A percentile compares a stretch with the other conserved stretches of the same genome.
Conservation (phyloP, 53 echinoderm and acorn worm genomes). For the Patiria pectinifera region DNA sequence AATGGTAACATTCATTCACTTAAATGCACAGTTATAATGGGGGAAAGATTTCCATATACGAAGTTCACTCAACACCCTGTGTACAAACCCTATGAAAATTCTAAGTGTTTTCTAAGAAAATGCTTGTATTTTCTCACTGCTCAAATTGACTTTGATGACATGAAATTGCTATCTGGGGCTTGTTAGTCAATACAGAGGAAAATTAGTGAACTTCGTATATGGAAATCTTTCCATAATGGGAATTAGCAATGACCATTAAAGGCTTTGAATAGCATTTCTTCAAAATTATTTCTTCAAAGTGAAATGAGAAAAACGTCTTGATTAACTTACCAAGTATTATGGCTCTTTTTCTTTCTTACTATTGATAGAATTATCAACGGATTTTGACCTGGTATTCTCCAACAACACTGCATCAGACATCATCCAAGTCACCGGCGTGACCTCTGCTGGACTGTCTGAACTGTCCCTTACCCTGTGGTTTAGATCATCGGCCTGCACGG, state of each 20-base stretch:
- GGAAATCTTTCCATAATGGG: no score
- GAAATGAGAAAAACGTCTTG: not conserved
- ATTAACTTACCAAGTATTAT: not conserved
- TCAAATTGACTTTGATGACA: no score
- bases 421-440: conserved; percentile 25
- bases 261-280: no score
- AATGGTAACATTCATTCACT: conserved; percentile 10
- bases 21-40: not conserved
- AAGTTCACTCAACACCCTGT: no score
- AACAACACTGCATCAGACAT: not conserved
- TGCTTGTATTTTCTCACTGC: no score
- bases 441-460: conserved; percentile 9
- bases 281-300: not conserved
- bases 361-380: conserved; percentile 1
- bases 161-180: no score
- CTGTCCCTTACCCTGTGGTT: conserved; percentile 33
- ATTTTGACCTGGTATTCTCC: conserved; percentile 31
- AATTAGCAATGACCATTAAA: no score
- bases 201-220: no score
- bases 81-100: not conserved
- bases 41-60: no score
- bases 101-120: no score
- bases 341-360: not conserved
- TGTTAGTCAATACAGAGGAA: no score
- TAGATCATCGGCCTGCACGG: not conserved